Percentiles rank a stretch among this genome's conserved stretches.
These are phyloP conservation scores for Hirtodrosophila confusa DNA, from an alignment of 2,888 invertebrate genomes.

Conservation along the genomic window DNA sequence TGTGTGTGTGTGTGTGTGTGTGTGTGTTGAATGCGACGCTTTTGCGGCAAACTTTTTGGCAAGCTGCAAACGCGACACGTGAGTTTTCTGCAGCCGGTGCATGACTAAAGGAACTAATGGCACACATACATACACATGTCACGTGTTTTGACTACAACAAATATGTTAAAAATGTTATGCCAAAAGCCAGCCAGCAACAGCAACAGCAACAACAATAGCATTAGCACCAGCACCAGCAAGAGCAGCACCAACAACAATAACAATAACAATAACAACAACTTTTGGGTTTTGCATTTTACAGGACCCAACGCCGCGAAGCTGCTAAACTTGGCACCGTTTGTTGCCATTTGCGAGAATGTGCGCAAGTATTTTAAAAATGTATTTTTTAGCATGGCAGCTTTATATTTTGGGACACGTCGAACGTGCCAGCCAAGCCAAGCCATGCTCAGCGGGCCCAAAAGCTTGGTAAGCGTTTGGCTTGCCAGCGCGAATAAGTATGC, in stretches of 20 bases:
- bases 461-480: slow-evolving; percentile 46
- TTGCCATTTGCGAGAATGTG: slow-evolving; percentile 72
- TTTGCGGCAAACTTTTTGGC: slow-evolving; percentile 66
- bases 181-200: slow-evolving; percentile 57
- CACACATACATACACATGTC: slow-evolving; percentile 51
- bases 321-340: slow-evolving; percentile 77
- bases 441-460: slow-evolving; percentile 18
- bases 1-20: slow-evolving; percentile 7
- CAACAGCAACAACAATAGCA: slow-evolving; percentile 3
- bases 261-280: slow-evolving; percentile 5
- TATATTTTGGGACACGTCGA: slow-evolving; percentile 62
- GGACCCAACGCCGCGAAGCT: slow-evolving; percentile 63
- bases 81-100: slow-evolving; percentile 62
- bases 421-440: slow-evolving; percentile 37
- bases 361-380: slow-evolving; percentile 77
- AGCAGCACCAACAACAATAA: slow-evolving; percentile 5
- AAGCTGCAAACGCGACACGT: slow-evolving; percentile 68
- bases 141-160: slow-evolving; percentile 77
- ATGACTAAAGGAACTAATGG: slow-evolving; percentile 75
- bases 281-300: slow-evolving; percentile 63
- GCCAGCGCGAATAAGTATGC: slow-evolving; percentile 50
- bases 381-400: slow-evolving; percentile 56
- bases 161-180: slow-evolving; percentile 77
- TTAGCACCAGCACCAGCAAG: slow-evolving; percentile 7
- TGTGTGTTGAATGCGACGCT: slow-evolving; percentile 28